Evolutionary conservation across 2,113 vertebrate species (phyloP).

Genomic region (Rhynchomys soricoides): DNA sequence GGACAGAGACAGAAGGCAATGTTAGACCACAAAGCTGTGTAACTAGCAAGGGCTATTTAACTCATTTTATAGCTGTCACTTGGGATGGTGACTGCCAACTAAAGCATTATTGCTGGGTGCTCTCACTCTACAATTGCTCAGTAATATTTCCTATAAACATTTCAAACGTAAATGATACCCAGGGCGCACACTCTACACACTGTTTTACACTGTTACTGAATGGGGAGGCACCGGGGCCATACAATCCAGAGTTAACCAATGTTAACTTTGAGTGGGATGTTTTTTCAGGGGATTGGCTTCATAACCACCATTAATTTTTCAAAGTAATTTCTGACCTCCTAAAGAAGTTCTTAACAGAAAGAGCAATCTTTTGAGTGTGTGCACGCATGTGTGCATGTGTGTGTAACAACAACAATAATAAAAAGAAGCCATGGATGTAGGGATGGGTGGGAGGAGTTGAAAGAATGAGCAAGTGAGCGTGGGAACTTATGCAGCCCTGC

Average conservation of each 20-base stretch:
- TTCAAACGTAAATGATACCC: background rate
- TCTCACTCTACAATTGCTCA: background rate
- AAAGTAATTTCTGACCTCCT: background rate
- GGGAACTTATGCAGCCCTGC: background rate
- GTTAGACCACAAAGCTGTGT: background rate
- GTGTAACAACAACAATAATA: background rate
- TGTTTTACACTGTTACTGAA: background rate
- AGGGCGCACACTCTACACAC: background rate
- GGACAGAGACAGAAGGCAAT: fast-evolving
- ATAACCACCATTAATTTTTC: background rate
- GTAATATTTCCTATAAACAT: background rate
- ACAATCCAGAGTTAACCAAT: background rate
- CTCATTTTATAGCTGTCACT: background rate
- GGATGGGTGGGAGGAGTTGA: background rate
- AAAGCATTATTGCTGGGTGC: background rate
- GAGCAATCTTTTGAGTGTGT: background rate
- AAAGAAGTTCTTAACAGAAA: background rate
- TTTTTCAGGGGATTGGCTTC: background rate
- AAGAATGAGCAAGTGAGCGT: background rate
- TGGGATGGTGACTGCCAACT: background rate
- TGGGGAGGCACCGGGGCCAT: background rate
- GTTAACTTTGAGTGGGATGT: background rate
- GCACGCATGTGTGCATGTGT: background rate
- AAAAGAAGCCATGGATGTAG: background rate
- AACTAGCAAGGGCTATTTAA: background rate